A percentile compares a stretch with the other conserved stretches of the same genome.
phyloP scores from a whole-genome alignment of 2,888 invertebrate species.

The Spodoptera exigua region DNA sequence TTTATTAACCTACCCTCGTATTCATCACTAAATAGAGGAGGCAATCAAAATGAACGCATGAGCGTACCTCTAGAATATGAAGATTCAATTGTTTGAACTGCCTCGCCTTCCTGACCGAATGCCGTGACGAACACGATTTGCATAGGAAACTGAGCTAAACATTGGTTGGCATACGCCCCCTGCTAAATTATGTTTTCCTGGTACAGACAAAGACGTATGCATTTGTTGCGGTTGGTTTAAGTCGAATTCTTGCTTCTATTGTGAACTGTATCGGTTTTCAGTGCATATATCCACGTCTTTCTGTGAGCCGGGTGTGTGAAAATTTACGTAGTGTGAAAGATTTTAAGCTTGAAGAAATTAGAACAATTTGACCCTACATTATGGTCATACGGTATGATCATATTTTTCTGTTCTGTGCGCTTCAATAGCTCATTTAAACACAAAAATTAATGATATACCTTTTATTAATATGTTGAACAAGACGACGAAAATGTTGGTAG shows the following conservation, averaged over 20 bases:
- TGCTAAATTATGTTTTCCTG: constrained; percentile 67
- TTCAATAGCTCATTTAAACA: too few species aligned
- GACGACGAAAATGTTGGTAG: too few species aligned
- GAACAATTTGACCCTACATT: too few species aligned
- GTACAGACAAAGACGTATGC: constrained; percentile 60
- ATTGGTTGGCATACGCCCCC: constrained; percentile 66
- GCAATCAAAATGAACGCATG: constrained; percentile 27
- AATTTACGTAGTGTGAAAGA: too few species aligned
- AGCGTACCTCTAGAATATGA: constrained; percentile 44
- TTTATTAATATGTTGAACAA: too few species aligned
- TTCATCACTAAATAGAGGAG: too few species aligned
- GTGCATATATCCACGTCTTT: too few species aligned
- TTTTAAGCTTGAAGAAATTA: too few species aligned
- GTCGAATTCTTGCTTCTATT: constrained; percentile 35
- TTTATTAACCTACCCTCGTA: too few species aligned
- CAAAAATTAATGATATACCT: too few species aligned
- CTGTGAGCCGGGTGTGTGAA: not conserved
- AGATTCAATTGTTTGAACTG: constrained; percentile 58
- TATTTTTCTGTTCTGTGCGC: too few species aligned
- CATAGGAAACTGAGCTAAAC: constrained; percentile 74
- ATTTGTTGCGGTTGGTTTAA: constrained; percentile 45
- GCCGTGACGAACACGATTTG: constrained; percentile 76
- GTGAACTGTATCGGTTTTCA: constrained; percentile 15
- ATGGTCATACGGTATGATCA: too few species aligned
- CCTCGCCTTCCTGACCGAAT: constrained; percentile 49